Evolutionary conservation across 2,797 vertebrate species (phyloP), one percentile per base, ranked within the genome.

Genomic region (Sebastes trivittatus): DNA sequence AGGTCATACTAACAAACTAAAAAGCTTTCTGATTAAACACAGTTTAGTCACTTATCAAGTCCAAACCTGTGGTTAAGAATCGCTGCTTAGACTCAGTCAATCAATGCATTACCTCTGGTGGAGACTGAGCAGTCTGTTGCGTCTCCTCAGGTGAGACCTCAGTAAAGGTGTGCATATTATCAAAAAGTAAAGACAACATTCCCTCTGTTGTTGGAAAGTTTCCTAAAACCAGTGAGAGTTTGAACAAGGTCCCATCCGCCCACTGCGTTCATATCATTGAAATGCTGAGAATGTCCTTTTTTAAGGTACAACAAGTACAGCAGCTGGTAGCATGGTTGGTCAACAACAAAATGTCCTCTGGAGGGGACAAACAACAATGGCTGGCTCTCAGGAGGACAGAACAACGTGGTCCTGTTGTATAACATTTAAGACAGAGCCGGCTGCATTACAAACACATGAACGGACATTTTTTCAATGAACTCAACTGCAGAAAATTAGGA

Each of bases 291-390:
- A 32, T 25, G 64, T 63, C 38, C 64, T 76, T 60, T 46, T 29
- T 30, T 64, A 38, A 75, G 23, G 68, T 55, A 64, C 75, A 71
- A 36, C 66, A 65, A 18, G 16, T 49, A 36, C 65, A 68, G 30
- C 14, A 32, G 11, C 64, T n/a, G 63, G 65, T 10, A 52, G 20
- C 29, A 18, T 0, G 9, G 16, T 11, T 14, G 52, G 38, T 64
- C 61, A 42, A 63, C 78, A 67, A 63, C 49, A 54, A 63, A 49
- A 25, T 6, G 58, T 77, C 59, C 78, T 68, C 62, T 46, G 29
- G 72, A 46, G 59, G 67, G 34, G 67, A 80, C 32, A 4, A 27
- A 49, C 61, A 60, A 75, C 71, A 66, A 62, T 13, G 66, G 10
- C 59, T 1, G 18, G 5, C 9, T 63, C 63, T 79, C 54, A 16